Evolutionary conservation across 2,888 invertebrate genomes (phyloP).

Genomic region (Cactoblastis cactorum): DNA sequence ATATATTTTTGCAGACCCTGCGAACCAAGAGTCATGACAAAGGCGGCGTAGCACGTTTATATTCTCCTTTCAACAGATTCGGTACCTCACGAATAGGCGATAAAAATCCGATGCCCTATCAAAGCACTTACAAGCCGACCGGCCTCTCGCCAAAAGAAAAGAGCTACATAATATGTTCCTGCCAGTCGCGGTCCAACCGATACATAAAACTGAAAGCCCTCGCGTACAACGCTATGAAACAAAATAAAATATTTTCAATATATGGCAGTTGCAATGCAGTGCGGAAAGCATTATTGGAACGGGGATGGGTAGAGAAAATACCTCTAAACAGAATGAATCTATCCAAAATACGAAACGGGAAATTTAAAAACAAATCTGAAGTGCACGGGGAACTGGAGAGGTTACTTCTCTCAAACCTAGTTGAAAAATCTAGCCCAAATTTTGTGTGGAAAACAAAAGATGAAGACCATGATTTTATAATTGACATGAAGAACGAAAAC

Average conservation of each 20-base stretch:
- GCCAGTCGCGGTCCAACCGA: conserved; percentile 44
- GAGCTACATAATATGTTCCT: conserved; percentile 51
- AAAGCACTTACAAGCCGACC: conserved; percentile 24
- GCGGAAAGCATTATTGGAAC: conserved; percentile 78
- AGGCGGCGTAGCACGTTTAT: conserved; percentile 32
- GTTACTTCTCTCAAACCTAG: conserved; percentile 60
- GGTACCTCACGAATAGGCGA: conserved; percentile 19
- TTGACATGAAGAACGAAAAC: conserved; percentile 43
- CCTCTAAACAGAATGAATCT: conserved; percentile 59
- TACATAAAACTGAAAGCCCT: conserved; percentile 57
- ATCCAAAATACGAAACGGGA: conserved; percentile 48
- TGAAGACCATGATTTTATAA: conserved; percentile 31
- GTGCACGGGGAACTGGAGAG: conserved; percentile 53
- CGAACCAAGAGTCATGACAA: conserved; percentile 26
- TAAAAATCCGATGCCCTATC: conserved; percentile 22
- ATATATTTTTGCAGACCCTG: conserved; percentile 29
- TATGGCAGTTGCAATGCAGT: conserved; percentile 74
- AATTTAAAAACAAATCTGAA: conserved; percentile 37
- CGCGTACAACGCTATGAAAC: conserved; percentile 67
- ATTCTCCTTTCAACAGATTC: conserved; percentile 38
- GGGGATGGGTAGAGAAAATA: conserved; percentile 87
- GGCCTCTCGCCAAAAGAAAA: conserved; percentile 62
- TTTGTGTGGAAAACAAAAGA: conserved; percentile 62
- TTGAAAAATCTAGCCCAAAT: conserved; percentile 53
- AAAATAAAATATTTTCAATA: conserved; percentile 77